A percentile compares a stretch with the other conserved stretches of the same genome.
phyloP scores from a whole-genome alignment of 2,113 vertebrate species.

The Menidia beryllina region DNA sequence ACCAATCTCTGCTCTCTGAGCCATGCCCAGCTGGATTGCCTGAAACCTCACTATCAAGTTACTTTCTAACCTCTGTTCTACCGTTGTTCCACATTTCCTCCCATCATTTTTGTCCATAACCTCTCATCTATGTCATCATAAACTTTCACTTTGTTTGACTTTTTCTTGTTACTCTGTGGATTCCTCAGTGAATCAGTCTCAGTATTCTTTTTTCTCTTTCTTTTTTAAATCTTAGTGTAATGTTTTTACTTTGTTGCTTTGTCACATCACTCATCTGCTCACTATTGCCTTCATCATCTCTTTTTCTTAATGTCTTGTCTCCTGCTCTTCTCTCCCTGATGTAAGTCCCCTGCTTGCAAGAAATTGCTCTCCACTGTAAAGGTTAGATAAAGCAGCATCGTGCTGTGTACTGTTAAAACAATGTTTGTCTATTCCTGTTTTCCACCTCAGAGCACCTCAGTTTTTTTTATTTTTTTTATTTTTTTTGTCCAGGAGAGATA shows the following conservation, averaged over 20 bases:
- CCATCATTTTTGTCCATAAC: conserved; percentile 49
- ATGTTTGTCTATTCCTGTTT: conserved; percentile 13
- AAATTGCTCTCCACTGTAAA: conserved; percentile 39
- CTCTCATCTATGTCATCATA: conserved; percentile 39
- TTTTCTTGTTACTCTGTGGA: background rate
- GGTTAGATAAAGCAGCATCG: conserved; percentile 42
- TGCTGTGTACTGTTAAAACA: conserved; percentile 48
- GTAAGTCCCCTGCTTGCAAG: conserved; percentile 27
- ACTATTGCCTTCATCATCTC: conserved; percentile 7
- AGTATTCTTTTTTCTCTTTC: conserved; percentile 13
- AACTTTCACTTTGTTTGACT: conserved; percentile 21
- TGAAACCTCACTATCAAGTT: conserved; percentile 40
- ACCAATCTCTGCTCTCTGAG: conserved; percentile 47
- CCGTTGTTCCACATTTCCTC: conserved; percentile 47
- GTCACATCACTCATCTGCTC: background rate
- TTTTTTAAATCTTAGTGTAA: conserved; percentile 11
- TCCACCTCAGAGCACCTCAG: conserved; percentile 11
- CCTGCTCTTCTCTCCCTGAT: background rate
- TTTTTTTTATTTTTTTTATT: too few relatives aligned
- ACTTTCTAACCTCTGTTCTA: conserved; percentile 43
- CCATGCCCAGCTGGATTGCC: conserved; percentile 37
- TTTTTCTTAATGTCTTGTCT: conserved; percentile 6
- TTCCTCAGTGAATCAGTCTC: conserved; percentile 25
- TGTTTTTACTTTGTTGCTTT: conserved; percentile 19
- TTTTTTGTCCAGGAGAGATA: too few relatives aligned